These are phyloP conservation scores for Lipotes vexillifer DNA, from an alignment of 2,113 vertebrate genomes.

Conservation along the genomic window DNA sequence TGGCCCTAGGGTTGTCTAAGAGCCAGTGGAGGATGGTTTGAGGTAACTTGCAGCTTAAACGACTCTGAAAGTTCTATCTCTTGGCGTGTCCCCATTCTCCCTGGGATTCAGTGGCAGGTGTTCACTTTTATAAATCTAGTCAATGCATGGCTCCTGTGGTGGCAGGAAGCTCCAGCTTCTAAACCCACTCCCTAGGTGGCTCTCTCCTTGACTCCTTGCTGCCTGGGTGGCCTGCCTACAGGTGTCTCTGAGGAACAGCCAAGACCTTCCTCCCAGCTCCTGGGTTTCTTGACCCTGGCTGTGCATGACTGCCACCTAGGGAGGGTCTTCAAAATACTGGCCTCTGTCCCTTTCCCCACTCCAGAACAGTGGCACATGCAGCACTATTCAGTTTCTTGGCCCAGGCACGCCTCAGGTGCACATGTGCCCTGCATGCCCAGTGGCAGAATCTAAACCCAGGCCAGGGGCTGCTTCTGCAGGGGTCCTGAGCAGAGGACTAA, in stretches of 20 bases:
- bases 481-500: neutral
- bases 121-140: neutral
- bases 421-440: neutral
- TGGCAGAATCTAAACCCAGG: neutral
- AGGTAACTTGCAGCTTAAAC: neutral
- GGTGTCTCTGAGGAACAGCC: neutral
- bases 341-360: rapidly evolving
- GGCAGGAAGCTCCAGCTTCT: neutral
- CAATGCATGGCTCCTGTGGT: rapidly evolving
- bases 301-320: neutral
- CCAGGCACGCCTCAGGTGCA: no score
- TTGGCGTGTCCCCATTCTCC: neutral
- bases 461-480: neutral
- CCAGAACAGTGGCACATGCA: rapidly evolving
- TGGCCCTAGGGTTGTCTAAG: neutral
- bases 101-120: neutral
- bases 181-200: rapidly evolving
- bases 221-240: neutral
- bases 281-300: neutral
- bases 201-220: neutral
- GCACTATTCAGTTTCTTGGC: neutral
- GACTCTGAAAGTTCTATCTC: neutral
- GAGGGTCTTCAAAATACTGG: neutral
- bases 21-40: neutral
- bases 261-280: neutral